A percentile compares a stretch with the other conserved stretches of the same genome.
phyloP scores from a whole-genome alignment of 2,797 vertebrate genomes.

The Bovichtus variegatus region DNA sequence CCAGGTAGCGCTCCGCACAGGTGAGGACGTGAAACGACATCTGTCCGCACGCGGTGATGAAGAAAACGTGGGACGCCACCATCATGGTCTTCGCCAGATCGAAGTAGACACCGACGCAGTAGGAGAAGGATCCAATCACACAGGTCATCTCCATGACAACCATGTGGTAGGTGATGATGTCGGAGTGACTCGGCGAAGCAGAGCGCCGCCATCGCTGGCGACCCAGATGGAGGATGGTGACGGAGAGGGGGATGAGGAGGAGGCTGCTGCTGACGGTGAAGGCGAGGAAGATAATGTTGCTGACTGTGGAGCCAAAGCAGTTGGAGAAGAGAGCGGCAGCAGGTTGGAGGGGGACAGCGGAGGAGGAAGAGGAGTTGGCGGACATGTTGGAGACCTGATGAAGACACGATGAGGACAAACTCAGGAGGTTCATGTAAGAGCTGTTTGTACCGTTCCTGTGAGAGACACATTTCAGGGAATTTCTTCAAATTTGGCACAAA shows the following conservation, averaged over 20 bases:
- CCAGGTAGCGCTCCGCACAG: slow-evolving; percentile 55
- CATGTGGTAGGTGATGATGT: slow-evolving; percentile 50
- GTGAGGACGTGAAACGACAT: slow-evolving; percentile 38
- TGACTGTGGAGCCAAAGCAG: neutral
- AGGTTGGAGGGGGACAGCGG: neutral
- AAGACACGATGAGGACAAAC: no score
- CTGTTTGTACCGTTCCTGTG: no score
- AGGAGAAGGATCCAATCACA: neutral
- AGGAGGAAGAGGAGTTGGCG: slow-evolving; percentile 12
- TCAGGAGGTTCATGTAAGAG: no score
- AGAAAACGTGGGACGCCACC: neutral
- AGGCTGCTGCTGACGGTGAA: slow-evolving; percentile 7
- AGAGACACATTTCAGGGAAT: no score
- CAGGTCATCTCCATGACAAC: slow-evolving; percentile 14
- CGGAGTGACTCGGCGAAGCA: neutral
- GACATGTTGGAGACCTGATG: slow-evolving; percentile 10
- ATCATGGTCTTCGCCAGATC: fast-evolving
- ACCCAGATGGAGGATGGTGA: slow-evolving; percentile 26
- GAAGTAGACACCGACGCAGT: neutral
- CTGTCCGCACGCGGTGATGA: neutral
- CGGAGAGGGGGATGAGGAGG: slow-evolving; percentile 29
- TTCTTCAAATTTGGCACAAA: no score
- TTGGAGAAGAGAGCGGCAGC: fast-evolving
- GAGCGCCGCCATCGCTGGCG: neutral
- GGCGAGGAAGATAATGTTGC: neutral